A percentile compares a stretch with the other conserved stretches of the same genome.
Evolutionary conservation across 2,113 vertebrate species (phyloP).

Genomic region (Bos indicus): DNA sequence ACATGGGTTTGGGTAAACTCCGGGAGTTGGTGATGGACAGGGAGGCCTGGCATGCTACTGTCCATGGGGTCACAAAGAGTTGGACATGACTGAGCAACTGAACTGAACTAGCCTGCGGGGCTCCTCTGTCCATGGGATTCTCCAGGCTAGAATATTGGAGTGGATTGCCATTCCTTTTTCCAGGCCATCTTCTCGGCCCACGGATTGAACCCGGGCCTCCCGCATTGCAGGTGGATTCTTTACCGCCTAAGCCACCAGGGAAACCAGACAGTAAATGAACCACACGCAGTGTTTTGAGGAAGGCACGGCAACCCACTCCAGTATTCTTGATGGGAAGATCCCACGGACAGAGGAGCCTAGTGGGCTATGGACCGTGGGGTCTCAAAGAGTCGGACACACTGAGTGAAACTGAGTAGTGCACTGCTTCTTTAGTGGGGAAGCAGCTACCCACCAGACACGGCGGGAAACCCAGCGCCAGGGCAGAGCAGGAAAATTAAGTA

Average conservation of each 20-base stretch:
- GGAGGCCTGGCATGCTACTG: too few species aligned
- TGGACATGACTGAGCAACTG: too few species aligned
- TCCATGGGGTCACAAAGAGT: too few species aligned
- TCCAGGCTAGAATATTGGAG: not conserved
- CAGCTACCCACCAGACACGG: rapidly evolving
- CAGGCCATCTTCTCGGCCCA: not conserved
- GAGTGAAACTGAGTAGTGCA: not conserved
- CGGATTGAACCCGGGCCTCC: not conserved
- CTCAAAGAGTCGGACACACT: not conserved
- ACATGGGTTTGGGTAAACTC: too few species aligned
- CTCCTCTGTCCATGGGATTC: not conserved
- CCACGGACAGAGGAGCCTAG: not conserved
- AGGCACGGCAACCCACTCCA: not conserved
- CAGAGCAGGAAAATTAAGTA: not conserved
- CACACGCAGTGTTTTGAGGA: not conserved
- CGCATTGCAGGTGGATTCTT: not conserved
- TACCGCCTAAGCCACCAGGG: not conserved
- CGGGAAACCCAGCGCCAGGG: not conserved
- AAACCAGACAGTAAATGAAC: not conserved
- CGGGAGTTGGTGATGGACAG: too few species aligned
- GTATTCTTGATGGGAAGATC: not conserved
- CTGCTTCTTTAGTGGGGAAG: not conserved
- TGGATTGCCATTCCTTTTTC: not conserved
- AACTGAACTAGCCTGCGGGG: not conserved
- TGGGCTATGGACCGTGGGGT: not conserved